Conservation (phyloP, 2,888 invertebrate genomes). For the Nephrotoma appendiculata region DNA sequence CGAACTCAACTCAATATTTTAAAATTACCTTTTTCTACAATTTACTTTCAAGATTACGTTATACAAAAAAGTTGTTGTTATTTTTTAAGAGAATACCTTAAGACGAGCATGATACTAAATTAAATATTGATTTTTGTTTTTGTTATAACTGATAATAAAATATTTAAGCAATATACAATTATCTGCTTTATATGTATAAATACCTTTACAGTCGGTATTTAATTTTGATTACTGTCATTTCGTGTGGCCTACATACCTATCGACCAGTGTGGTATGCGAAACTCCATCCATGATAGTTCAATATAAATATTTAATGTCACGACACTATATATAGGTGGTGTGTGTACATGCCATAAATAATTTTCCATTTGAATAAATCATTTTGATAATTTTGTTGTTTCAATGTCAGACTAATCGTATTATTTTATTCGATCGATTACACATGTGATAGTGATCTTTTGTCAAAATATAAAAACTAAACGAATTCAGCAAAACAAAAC, state of each 20-base stretch:
- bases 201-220: not conserved
- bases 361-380: not conserved
- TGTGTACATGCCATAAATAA: not conserved
- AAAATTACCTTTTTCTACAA: not conserved
- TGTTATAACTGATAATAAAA: not conserved
- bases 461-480: not conserved
- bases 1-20: not conserved
- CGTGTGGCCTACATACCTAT: not conserved
- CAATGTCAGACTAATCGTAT: not conserved
- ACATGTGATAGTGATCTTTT: not conserved
- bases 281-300: not conserved
- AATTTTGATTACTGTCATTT: not conserved
- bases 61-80: not conserved
- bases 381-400: not conserved
- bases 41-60: not conserved
- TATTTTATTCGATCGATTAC: not conserved
- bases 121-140: not conserved
- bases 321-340: too few relatives aligned
- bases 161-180: not conserved
- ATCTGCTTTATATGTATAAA: not conserved
- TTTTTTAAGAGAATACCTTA: not conserved
- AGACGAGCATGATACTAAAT: not conserved
- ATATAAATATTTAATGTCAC: not conserved
- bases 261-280: not conserved
- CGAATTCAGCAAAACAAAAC: not conserved